Evolutionary conservation across 2,113 vertebrate species (phyloP).

Genomic region (Balaenoptera acutorostrata): DNA sequence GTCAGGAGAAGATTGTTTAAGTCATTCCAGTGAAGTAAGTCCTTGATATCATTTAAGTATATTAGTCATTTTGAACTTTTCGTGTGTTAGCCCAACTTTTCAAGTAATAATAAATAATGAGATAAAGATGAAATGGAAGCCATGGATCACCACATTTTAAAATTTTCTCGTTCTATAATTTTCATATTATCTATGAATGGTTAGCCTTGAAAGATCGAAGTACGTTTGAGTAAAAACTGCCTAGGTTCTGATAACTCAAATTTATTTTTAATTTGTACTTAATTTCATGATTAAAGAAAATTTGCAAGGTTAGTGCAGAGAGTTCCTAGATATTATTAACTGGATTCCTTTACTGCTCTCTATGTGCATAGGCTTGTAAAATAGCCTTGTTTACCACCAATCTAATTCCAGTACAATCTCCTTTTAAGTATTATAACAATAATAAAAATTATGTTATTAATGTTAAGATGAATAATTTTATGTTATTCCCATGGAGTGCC

Average conservation of each 20-base stretch:
- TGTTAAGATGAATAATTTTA: background rate
- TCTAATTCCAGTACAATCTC: background rate
- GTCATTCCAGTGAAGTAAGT: slow-evolving; percentile 55
- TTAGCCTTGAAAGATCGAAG: background rate
- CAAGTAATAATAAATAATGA: background rate
- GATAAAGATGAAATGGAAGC: background rate
- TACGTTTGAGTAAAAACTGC: background rate
- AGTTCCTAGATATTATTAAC: background rate
- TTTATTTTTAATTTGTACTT: background rate
- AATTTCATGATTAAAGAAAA: background rate
- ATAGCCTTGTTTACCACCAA: background rate
- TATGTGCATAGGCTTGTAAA: background rate
- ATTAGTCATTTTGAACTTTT: background rate
- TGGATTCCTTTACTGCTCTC: background rate
- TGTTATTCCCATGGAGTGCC: background rate
- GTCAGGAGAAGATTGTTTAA: slow-evolving; percentile 11
- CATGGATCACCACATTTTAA: background rate
- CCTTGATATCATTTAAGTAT: background rate
- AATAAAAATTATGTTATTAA: background rate
- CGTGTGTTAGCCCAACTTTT: background rate
- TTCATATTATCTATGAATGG: background rate
- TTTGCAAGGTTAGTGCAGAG: background rate
- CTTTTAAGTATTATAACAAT: background rate
- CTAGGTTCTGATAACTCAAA: background rate
- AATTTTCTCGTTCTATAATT: background rate